Conservation (phyloP, 2,797 vertebrate genomes). For the Melanotaenia parkinsoni region DNA sequence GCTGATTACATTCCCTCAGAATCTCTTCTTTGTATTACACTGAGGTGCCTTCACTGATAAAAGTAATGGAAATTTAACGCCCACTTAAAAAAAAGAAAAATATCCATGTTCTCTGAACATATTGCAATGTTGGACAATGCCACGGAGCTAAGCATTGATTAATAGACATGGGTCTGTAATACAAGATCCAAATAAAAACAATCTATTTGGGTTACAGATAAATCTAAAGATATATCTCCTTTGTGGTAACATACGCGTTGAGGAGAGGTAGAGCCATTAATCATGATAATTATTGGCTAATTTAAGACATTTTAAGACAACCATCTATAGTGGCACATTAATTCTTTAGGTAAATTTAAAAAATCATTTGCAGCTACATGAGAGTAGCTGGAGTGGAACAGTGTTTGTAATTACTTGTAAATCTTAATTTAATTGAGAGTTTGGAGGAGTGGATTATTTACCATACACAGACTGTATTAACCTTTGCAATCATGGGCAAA, state of each 20-base stretch:
- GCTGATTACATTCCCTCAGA: slow-evolving; percentile 59
- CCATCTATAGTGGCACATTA: not conserved
- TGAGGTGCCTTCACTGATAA: slow-evolving; percentile 42
- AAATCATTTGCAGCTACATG: too few relatives aligned
- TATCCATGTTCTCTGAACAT: slow-evolving; percentile 11
- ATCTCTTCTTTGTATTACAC: slow-evolving; percentile 54
- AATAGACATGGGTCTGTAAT: not conserved
- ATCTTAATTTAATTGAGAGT: not conserved
- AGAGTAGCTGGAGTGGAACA: not conserved
- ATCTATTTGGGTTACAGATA: too few relatives aligned
- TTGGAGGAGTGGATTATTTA: not conserved
- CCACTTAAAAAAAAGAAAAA: not conserved
- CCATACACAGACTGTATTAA: not conserved
- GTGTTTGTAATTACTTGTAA: not conserved
- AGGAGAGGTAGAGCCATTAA: not conserved
- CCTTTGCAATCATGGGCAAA: not conserved
- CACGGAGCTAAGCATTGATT: not conserved
- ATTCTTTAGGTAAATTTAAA: not conserved
- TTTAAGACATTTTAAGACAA: not conserved
- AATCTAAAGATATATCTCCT: not conserved
- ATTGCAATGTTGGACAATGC: slow-evolving; percentile 1
- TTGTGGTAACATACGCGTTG: not conserved
- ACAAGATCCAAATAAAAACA: not conserved
- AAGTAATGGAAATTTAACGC: slow-evolving; percentile 51
- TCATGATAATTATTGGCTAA: not conserved